Base-by-base conservation (phyloP, 2,797 vertebrate genomes). In the Gymnocypris eckloni region DNA sequence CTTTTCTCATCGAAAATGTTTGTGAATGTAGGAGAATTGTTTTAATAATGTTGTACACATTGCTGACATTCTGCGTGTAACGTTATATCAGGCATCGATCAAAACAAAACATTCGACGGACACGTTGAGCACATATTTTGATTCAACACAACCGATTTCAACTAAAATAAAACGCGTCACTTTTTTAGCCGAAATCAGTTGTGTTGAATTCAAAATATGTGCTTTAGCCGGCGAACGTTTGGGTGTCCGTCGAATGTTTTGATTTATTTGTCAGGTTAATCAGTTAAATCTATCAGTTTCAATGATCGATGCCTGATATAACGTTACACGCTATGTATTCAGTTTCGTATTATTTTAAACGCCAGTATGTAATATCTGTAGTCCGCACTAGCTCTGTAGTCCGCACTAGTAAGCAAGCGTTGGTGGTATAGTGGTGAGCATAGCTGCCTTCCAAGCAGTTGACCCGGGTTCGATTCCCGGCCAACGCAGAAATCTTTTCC, bases 381-480 rank as follows among this genome's bases (percentile, higher is more conserved):
- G 22, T 59, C 4, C 9, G 1, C 4, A 28, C 28, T 28, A 28
- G 28, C 28, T 15, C 2, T 66, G 25, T 66, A 33, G 22, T 59
- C 4, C 22, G 4, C 4, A 10, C 20, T 59, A 6, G 4, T 6
- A 50, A 16, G 59, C 11, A 25, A 1, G 87, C 86, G 85, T 89
- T 89, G 89, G 90, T 90, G 88, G 90, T 90, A 88, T 90, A 89
- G 88, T 85, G 89, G 82, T 89, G 7, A 89, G 84, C 88, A 91
- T 86, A 88, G 88, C 87, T 87, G 88, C 91, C 91, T 92, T 93
- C 91, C 90, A 93, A 92, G 93, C 92, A 93, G 91, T 92, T 94
- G 92, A 94, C 93, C 91, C 89, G 92, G 92, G 91, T 93, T 93
- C 88, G 92, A 94, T 93, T 93, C 91, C 93, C 90, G 91, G 91